These are phyloP conservation scores for Archegozetes longisetosus DNA, from an alignment of 1,140 invertebrate species.

Conservation along the genomic window DNA sequence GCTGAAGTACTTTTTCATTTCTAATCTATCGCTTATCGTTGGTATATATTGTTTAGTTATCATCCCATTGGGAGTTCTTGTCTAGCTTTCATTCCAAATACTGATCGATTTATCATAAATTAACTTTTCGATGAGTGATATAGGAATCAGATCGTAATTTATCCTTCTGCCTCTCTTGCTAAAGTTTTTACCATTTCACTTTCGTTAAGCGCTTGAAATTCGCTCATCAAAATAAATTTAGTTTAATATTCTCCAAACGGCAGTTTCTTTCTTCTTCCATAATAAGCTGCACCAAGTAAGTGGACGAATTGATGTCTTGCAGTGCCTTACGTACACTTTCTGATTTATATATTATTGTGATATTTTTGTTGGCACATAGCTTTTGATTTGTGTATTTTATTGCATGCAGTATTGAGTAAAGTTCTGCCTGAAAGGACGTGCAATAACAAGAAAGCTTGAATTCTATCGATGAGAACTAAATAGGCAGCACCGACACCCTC, in stretches of 20 bases:
- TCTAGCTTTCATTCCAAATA: neutral
- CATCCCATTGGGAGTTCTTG: neutral
- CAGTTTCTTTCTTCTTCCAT: neutral
- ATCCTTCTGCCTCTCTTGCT: neutral
- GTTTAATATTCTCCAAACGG: neutral
- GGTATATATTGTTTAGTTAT: neutral
- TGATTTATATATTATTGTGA: too few species aligned
- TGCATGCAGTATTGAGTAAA: neutral
- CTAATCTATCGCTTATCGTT: neutral
- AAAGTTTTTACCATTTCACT: too few species aligned
- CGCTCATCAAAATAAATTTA: neutral
- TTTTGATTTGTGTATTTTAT: neutral
- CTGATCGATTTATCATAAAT: neutral
- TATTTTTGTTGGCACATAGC: too few species aligned
- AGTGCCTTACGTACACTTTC: neutral
- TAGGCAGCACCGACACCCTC: neutral
- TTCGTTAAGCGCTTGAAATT: too few species aligned
- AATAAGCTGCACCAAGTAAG: neutral
- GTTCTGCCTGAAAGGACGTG: neutral
- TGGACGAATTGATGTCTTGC: neutral
- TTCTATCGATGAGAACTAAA: neutral
- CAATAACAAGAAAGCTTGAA: neutral
- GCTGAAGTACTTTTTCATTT: too few species aligned
- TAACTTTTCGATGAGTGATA: neutral
- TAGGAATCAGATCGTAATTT: neutral